These are phyloP conservation scores for Caenorhabditis sulstoni DNA, from an alignment of 2,888 invertebrate species.

Conservation along the genomic window DNA sequence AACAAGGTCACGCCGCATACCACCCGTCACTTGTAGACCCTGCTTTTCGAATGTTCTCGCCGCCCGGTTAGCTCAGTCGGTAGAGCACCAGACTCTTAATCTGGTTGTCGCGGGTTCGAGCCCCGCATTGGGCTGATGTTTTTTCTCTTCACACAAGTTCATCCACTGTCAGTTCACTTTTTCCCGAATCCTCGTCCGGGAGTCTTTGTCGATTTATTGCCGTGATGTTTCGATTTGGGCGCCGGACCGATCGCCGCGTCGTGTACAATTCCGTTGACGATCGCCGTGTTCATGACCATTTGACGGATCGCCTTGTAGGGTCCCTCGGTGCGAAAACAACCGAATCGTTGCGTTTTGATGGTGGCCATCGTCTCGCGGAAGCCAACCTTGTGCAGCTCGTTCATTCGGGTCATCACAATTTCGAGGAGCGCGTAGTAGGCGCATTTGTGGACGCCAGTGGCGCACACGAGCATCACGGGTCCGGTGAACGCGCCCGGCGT, in stretches of 20 bases:
- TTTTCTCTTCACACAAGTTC: conserved; percentile 13
- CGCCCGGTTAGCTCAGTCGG: conserved; percentile 79
- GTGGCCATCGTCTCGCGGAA: conserved; percentile 56
- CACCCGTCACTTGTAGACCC: not conserved
- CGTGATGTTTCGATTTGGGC: conserved; percentile 14
- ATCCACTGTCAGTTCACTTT: not conserved
- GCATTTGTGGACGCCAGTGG: conserved; percentile 49
- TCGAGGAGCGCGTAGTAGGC: conserved; percentile 51
- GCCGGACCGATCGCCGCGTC: conserved; percentile 44
- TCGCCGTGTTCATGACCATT: conserved; percentile 48
- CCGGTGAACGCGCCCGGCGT: conserved; percentile 43
- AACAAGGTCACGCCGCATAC: no score
- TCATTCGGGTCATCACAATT: conserved; percentile 50
- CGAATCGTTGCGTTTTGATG: conserved; percentile 52
- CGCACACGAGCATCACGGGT: conserved; percentile 53
- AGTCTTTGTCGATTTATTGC: not conserved
- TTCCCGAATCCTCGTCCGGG: conserved; percentile 18
- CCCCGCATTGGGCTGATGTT: conserved; percentile 75
- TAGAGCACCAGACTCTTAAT: conserved; percentile 80
- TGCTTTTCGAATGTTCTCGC: not conserved
- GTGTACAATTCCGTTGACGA: conserved; percentile 17
- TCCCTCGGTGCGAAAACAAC: conserved; percentile 43
- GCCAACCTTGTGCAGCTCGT: conserved; percentile 57
- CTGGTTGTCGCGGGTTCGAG: conserved; percentile 79
- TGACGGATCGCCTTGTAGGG: conserved; percentile 43